phyloP scores from a whole-genome alignment of 2,888 invertebrate genomes.

The Tipula lateralis region DNA sequence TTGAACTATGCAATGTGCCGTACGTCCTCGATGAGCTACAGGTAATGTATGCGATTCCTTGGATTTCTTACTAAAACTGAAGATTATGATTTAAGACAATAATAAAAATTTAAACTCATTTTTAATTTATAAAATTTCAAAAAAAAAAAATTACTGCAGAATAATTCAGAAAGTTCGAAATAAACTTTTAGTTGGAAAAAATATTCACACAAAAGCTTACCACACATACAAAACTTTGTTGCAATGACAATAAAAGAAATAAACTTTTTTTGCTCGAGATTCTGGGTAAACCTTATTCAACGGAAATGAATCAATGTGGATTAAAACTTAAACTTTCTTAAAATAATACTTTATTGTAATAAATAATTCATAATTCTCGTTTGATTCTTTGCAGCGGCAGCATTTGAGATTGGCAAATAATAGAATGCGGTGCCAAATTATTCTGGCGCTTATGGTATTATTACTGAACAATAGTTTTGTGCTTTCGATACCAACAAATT shows the following conservation, averaged over 20 bases:
- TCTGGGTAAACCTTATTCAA: background rate
- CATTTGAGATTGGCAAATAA: background rate
- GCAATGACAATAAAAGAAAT: background rate
- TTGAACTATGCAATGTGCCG: no score
- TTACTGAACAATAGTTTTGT: background rate
- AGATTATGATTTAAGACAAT: no score
- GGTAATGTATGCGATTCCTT: no score
- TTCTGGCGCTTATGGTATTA: slow-evolving; percentile 31
- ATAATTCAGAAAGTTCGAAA: background rate
- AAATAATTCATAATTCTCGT: background rate
- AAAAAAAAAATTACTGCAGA: background rate
- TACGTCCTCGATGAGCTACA: no score
- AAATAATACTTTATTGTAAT: background rate
- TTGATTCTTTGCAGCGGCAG: background rate
- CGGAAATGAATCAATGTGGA: background rate
- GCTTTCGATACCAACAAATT: slow-evolving; percentile 8
- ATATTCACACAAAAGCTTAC: background rate
- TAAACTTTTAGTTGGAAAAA: background rate
- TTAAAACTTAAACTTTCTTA: background rate
- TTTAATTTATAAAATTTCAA: background rate
- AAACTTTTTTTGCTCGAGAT: background rate
- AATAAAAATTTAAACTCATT: no score
- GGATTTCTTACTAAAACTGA: no score
- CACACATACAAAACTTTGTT: background rate
- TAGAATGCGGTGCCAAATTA: slow-evolving; percentile 34